Percentiles rank a stretch among this genome's conserved stretches.
Conservation (phyloP, 2,888 invertebrate species). For the Chloroclysta siterata region DNA sequence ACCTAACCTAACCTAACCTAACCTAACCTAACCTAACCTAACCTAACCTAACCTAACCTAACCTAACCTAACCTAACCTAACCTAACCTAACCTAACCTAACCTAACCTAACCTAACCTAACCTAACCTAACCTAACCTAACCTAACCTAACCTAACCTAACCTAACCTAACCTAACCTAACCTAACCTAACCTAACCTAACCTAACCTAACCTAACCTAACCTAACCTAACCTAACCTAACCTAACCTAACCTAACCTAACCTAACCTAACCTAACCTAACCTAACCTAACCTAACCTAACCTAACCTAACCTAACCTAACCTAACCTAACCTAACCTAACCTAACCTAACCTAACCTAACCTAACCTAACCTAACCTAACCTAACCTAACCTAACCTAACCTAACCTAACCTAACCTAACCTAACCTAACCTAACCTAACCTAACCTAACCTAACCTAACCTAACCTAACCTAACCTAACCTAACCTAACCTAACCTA, state of each 20-base stretch:
- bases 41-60: conserved; percentile 37
- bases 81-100: conserved; percentile 38
- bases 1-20: conserved; percentile 38
- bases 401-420: conserved; percentile 1
- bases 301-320: too few relatives aligned
- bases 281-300: too few relatives aligned
- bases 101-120: conserved; percentile 37
- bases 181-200: conserved; percentile 33
- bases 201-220: conserved; percentile 19
- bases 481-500: neutral
- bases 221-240: too few relatives aligned
- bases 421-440: too few relatives aligned
- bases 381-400: conserved; percentile 1
- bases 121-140: conserved; percentile 40
- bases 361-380: conserved; percentile 1
- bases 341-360: conserved; percentile 1
- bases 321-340: conserved; percentile 1
- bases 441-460: too few relatives aligned
- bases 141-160: conserved; percentile 40
- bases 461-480: too few relatives aligned
- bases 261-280: too few relatives aligned
- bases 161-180: conserved; percentile 26
- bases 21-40: conserved; percentile 38
- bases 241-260: too few relatives aligned
- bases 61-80: conserved; percentile 37